Evolutionary conservation across 2,888 invertebrate species (phyloP).

Genomic region (Conus canariensis): DNA sequence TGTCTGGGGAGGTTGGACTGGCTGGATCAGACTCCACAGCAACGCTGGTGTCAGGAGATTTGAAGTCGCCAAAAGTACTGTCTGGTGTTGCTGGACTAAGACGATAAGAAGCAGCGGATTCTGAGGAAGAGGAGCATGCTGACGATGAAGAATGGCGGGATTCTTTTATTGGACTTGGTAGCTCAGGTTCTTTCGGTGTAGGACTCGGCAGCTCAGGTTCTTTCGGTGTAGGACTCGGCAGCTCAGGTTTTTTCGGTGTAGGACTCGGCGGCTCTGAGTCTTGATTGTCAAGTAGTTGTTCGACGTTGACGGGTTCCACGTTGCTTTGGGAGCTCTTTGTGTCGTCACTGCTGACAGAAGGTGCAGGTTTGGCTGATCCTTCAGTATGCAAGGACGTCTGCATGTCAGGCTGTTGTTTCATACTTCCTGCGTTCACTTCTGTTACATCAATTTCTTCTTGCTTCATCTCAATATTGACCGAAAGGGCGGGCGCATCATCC

Average conservation of each 20-base stretch:
- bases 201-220: background rate
- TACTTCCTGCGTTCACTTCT: background rate
- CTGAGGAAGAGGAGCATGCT: background rate
- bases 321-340: background rate
- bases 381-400: background rate
- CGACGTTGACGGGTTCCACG: background rate
- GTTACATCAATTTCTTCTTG: background rate
- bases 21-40: background rate
- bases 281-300: background rate
- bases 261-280: background rate
- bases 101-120: background rate
- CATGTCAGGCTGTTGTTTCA: background rate
- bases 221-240: background rate
- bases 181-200: background rate
- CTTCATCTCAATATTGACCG: background rate
- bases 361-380: background rate
- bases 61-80: background rate
- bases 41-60: background rate
- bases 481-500: background rate
- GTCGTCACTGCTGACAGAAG: background rate
- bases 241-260: too few relatives aligned
- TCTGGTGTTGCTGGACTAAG: conserved; percentile 6
- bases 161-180: background rate
- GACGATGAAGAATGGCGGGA: background rate
- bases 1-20: conserved; percentile 20